Evolutionary conservation across 2,113 vertebrate genomes (phyloP).

Genomic region (Boulengeromyrus knoepffleri): DNA sequence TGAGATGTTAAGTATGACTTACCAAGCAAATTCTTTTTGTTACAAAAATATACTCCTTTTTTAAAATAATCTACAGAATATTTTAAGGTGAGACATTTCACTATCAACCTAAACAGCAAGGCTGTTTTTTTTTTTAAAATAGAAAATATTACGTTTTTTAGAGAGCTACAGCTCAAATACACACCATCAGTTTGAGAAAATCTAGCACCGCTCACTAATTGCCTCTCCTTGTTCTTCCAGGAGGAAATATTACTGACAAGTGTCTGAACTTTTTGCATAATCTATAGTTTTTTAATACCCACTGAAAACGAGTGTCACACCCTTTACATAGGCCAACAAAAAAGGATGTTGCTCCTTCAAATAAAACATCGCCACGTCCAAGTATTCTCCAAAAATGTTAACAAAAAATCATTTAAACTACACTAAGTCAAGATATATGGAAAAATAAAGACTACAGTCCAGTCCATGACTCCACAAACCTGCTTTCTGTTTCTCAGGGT

Average conservation of each 20-base stretch:
- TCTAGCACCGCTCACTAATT: constrained; percentile 37
- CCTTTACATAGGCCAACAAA: constrained; percentile 72
- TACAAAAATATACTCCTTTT: constrained; percentile 73
- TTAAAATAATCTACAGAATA: constrained; percentile 73
- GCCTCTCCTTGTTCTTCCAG: neutral
- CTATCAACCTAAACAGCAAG: constrained; percentile 62
- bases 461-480: constrained; percentile 53
- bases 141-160: constrained; percentile 61
- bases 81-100: constrained; percentile 65
- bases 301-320: constrained; percentile 60
- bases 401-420: constrained; percentile 70
- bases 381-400: constrained; percentile 71
- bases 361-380: constrained; percentile 72
- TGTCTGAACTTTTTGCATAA: constrained; percentile 68
- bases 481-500: constrained; percentile 64
- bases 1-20: constrained; percentile 61
- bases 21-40: constrained; percentile 61
- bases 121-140: constrained; percentile 56
- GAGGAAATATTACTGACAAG: constrained; percentile 42
- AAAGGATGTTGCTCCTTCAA: constrained; percentile 66
- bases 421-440: constrained; percentile 67
- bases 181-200: constrained; percentile 45
- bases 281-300: constrained; percentile 58
- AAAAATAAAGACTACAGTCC: constrained; percentile 60
- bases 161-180: constrained; percentile 41